Base-by-base conservation (phyloP, 2,113 vertebrate genomes). In the Stigmatopora nigra region DNA sequence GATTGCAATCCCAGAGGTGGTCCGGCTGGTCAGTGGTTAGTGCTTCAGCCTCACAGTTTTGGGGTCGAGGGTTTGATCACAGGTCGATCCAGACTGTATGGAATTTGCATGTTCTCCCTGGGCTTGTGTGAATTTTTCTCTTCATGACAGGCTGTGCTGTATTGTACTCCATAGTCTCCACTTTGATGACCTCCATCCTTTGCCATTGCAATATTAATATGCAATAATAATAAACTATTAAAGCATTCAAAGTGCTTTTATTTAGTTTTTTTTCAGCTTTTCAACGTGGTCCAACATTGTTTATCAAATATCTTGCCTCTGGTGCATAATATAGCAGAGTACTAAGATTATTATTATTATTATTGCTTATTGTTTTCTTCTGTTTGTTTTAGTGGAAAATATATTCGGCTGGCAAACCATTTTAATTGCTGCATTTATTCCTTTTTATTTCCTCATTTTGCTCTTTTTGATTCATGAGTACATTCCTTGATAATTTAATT, bases 381-480 rank as follows among this genome's bases (percentile, higher is more conserved):
- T 71, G 22, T 68, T 64, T 68, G 64, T 76, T 51, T 75, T 70
- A 22, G 36, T 75, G 62, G 77, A 78, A 78, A 75, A 78, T 25
- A 13, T 8, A 31, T 31, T 16, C 22, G 19, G 19, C 11, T 53
- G 19, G 51, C 49, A 6, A 25, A 11, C 5, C 15, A 61, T 52
- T 53, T 64, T 61, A 49, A 71, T 62, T 69, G 31, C 65, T 53
- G 48, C n/a, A 51, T 19, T 51, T 8, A 9, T 68, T 66, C 61
- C 47, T 55, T 31, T 31, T 66, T 17, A 51, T 61, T 63, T 61
- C 38, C 49, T 52, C 49, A 56, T 64, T 65, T 64, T 67, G 61
- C 86, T 85, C 73, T 20, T 83, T 83, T 88, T 88, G 76, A 78
- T 82, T 85, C 82, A 87, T 85, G 76, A 84, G 75, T 84, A 82